Percentiles rank a stretch among this genome's conserved stretches.
phyloP scores from a whole-genome alignment of 2,888 invertebrate genomes.

The Lagria hirta region DNA sequence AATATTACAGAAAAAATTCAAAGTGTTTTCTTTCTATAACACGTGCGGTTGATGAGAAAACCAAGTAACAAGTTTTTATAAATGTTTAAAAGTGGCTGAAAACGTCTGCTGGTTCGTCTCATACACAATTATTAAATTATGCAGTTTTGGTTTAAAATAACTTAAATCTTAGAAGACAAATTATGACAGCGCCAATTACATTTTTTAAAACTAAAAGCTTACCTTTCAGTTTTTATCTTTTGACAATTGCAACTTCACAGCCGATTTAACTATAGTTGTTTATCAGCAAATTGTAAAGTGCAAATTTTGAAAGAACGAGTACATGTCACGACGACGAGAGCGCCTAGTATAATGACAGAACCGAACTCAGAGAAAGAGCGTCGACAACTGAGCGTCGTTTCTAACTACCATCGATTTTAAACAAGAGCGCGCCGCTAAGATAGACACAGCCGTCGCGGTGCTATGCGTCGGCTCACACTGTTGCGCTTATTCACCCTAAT shows the following conservation, averaged over 20 bases:
- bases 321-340: conserved; percentile 28
- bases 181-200: too few species aligned
- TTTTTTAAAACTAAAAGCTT: conserved; percentile 1
- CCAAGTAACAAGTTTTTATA: too few species aligned
- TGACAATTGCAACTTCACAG: conserved; percentile 6
- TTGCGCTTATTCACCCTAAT: conserved; percentile 36
- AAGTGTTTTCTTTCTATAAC: too few species aligned
- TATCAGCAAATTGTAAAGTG: conserved; percentile 14
- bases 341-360: conserved; percentile 20
- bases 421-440: conserved; percentile 41
- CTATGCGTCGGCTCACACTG: conserved; percentile 43
- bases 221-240: conserved; percentile 12
- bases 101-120: too few species aligned
- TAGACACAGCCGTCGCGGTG: conserved; percentile 38
- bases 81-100: too few species aligned
- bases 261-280: conserved; percentile 8
- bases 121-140: too few species aligned
- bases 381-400: conserved; percentile 47
- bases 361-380: conserved; percentile 38
- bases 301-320: conserved; percentile 20
- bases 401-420: conserved; percentile 51
- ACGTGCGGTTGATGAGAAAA: too few species aligned
- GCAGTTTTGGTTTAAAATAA: too few species aligned
- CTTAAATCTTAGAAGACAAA: too few species aligned
- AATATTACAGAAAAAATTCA: too few species aligned